Evolutionary conservation across 2,113 vertebrate genomes (phyloP).

Genomic region (Heterotis niloticus): DNA sequence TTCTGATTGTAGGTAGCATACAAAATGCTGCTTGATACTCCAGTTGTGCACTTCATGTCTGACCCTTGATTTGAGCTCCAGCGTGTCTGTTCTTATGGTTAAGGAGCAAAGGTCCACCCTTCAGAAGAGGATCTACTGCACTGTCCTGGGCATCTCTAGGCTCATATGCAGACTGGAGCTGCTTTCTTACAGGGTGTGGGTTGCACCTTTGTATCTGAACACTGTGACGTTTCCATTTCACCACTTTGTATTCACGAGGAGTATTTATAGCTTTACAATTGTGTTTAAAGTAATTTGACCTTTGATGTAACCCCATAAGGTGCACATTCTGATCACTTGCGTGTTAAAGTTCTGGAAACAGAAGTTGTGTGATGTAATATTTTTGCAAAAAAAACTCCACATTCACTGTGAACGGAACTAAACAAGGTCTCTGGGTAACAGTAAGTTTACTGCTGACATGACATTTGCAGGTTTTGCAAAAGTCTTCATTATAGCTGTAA

Average conservation of each 20-base stretch:
- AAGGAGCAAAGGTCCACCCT: no score
- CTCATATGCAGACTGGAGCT: neutral
- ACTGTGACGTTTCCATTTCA: conserved; percentile 19
- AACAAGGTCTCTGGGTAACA: no score
- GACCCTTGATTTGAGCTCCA: no score
- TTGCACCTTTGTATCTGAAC: neutral
- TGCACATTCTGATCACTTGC: conserved; percentile 43
- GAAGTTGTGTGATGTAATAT: conserved; percentile 54
- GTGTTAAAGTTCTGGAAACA: conserved; percentile 47
- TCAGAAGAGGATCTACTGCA: no score
- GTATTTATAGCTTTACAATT: conserved; percentile 45
- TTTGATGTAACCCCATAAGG: conserved; percentile 37
- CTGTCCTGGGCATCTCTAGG: conserved; percentile 22
- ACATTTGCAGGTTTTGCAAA: no score
- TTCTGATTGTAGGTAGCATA: no score
- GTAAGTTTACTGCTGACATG: no score
- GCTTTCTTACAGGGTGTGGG: neutral
- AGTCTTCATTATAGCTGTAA: no score
- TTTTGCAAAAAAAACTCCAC: conserved; percentile 45
- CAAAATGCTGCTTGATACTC: no score
- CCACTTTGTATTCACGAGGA: neutral
- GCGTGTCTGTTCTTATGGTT: no score
- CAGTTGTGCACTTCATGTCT: no score
- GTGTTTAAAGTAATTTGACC: conserved; percentile 31
- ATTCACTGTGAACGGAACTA: no score